These are phyloP conservation scores for Adineta ricciae DNA, from an alignment of 2,888 invertebrate species.

Conservation along the genomic window DNA sequence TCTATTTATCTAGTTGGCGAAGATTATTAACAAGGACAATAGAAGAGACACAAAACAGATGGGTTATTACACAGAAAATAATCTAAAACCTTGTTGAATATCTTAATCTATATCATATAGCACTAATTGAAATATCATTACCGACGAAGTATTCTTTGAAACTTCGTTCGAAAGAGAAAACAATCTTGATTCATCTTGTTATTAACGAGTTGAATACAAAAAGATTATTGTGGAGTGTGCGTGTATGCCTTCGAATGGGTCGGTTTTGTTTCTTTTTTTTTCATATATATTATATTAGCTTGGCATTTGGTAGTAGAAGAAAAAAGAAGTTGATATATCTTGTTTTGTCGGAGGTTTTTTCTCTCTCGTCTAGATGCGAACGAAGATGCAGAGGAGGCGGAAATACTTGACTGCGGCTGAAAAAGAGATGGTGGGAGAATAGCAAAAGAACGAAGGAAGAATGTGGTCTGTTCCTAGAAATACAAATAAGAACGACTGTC, in stretches of 20 bases:
- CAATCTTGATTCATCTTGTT: too few species aligned
- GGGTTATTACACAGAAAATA: background rate
- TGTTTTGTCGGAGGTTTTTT: background rate
- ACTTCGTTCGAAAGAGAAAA: background rate
- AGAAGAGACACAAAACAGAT: background rate
- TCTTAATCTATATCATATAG: slow-evolving; percentile 9
- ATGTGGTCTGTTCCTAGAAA: background rate
- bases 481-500: slow-evolving; percentile 2
- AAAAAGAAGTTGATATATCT: background rate
- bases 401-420: slow-evolving; percentile 5
- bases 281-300: background rate
- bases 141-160: background rate
- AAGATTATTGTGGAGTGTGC: background rate
- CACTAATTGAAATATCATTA: background rate
- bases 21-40: background rate
- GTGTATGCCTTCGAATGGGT: background rate
- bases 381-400: background rate
- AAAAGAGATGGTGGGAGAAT: background rate
- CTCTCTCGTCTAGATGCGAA: background rate
- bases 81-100: background rate
- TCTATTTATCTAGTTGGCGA: background rate
- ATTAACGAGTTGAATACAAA: background rate
- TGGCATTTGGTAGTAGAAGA: background rate
- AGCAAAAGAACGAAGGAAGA: background rate
- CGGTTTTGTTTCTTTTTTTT: background rate